phyloP scores from a whole-genome alignment of 2,797 vertebrate genomes.

The Hephaestus fuliginosus region DNA sequence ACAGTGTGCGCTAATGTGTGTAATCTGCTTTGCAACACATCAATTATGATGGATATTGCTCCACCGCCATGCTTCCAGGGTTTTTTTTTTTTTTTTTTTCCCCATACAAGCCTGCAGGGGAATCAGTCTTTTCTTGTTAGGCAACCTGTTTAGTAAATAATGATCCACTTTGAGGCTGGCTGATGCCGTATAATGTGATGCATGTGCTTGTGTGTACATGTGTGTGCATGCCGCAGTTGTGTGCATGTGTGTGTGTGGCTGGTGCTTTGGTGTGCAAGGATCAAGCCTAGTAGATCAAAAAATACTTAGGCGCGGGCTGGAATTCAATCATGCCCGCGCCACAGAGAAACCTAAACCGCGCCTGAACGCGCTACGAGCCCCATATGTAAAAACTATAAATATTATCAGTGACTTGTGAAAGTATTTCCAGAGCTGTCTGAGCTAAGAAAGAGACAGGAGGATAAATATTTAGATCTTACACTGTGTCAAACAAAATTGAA shows the following conservation, averaged over 20 bases:
- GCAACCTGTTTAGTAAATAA: conserved; percentile 91
- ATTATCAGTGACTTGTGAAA: conserved; percentile 64
- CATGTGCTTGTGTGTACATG: conserved; percentile 27
- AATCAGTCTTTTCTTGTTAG: conserved; percentile 90
- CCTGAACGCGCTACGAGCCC: conserved; percentile 46
- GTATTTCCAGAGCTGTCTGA: conserved; percentile 68
- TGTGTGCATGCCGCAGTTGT: conserved; percentile 7
- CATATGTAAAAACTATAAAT: conserved; percentile 75
- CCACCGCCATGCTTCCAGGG: conserved; percentile 80
- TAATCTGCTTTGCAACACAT: conserved; percentile 93
- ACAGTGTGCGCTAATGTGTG: conserved; percentile 90
- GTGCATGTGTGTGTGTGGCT: conserved; percentile 26
- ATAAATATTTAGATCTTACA: conserved; percentile 72
- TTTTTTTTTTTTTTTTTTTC: conserved; percentile 48
- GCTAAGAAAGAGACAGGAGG: conserved; percentile 59
- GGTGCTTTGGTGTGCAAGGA: conserved; percentile 65
- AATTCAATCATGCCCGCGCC: conserved; percentile 75
- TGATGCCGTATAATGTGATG: conserved; percentile 77
- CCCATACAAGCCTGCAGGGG: conserved; percentile 80
- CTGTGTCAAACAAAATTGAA: conserved; percentile 55
- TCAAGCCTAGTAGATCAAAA: conserved; percentile 78
- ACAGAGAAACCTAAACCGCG: conserved; percentile 55
- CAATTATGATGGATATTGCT: conserved; percentile 91
- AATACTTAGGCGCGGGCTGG: conserved; percentile 71
- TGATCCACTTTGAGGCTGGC: conserved; percentile 83